phyloP scores from a whole-genome alignment of 2,888 invertebrate genomes.

The Caradrina kadenii region DNA sequence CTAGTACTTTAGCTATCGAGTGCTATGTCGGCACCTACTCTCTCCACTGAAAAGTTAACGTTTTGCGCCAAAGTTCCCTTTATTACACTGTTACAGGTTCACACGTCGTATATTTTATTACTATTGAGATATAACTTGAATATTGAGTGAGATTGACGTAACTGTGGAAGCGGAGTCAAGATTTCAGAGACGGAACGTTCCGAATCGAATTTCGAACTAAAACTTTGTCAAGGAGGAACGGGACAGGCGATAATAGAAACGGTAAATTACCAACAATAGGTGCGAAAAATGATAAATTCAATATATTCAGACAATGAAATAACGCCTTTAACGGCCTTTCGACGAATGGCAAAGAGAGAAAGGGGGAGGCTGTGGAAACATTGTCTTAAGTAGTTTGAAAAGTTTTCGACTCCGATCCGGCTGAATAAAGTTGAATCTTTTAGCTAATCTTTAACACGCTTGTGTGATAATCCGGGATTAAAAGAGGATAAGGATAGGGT shows the following conservation, averaged over 20 bases:
- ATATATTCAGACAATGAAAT: conserved; percentile 17
- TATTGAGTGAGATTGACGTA: conserved; percentile 54
- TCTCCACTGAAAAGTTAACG: conserved; percentile 62
- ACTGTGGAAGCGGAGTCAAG: conserved; percentile 15
- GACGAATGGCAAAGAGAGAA: conserved; percentile 29
- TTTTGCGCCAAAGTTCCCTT: conserved; percentile 57
- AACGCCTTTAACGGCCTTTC: conserved; percentile 26
- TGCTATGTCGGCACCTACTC: conserved; percentile 65
- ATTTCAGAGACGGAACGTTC: conserved; percentile 7
- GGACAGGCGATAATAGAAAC: neutral
- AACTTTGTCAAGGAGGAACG: neutral
- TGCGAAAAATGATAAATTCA: neutral
- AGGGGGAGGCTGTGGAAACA: conserved; percentile 31
- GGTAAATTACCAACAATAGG: neutral
- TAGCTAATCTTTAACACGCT: conserved; percentile 52
- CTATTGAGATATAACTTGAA: conserved; percentile 54
- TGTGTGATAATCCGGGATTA: conserved; percentile 38
- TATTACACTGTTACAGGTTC: conserved; percentile 55
- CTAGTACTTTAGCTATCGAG: conserved; percentile 63
- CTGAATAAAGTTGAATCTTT: conserved; percentile 53
- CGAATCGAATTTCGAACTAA: neutral
- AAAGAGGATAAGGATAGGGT: conserved; percentile 22
- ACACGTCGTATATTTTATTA: conserved; percentile 63
- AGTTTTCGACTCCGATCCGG: conserved; percentile 45
- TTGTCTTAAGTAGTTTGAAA: conserved; percentile 51